Evolutionary conservation across 2,113 vertebrate genomes (phyloP).

Genomic region (Phasianus colchicus): DNA sequence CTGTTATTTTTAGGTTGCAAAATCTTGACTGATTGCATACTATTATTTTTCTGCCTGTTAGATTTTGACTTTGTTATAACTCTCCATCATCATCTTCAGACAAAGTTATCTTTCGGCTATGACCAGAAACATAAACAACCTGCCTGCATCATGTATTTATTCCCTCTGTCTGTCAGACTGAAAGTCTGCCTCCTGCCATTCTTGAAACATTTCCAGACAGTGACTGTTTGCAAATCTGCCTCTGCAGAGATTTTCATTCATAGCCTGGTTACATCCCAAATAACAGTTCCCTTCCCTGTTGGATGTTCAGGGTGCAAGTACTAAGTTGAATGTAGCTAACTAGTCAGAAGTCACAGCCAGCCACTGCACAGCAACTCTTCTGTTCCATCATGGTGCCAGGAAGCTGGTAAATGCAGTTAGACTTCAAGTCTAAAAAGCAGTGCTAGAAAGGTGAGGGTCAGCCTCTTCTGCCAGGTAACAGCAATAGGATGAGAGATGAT

Average conservation of each 20-base stretch:
- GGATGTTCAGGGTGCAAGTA: not conserved
- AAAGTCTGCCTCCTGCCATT: not conserved
- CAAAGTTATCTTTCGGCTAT: not conserved
- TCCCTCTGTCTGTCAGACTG: not conserved
- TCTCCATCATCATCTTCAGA: not conserved
- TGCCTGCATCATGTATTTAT: not conserved
- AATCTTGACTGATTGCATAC: not conserved
- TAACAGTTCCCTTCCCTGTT: not conserved
- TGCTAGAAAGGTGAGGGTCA: too few relatives aligned
- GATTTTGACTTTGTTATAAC: not conserved
- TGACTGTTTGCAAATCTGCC: not conserved
- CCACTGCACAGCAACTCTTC: not conserved
- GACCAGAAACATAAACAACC: not conserved
- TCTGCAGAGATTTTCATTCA: not conserved
- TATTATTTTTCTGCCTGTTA: not conserved
- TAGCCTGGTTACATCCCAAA: not conserved
- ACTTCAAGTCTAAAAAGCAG: not conserved
- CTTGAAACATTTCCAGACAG: not conserved
- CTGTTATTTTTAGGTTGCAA: not conserved
- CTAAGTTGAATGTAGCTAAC: not conserved
- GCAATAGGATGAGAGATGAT: too few relatives aligned
- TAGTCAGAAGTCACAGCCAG: not conserved
- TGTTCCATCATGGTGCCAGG: not conserved
- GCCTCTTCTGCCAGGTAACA: too few relatives aligned
- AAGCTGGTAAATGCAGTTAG: not conserved